phyloP scores from a whole-genome alignment of 2,888 invertebrate genomes.

The Cerceris rybyensis region DNA sequence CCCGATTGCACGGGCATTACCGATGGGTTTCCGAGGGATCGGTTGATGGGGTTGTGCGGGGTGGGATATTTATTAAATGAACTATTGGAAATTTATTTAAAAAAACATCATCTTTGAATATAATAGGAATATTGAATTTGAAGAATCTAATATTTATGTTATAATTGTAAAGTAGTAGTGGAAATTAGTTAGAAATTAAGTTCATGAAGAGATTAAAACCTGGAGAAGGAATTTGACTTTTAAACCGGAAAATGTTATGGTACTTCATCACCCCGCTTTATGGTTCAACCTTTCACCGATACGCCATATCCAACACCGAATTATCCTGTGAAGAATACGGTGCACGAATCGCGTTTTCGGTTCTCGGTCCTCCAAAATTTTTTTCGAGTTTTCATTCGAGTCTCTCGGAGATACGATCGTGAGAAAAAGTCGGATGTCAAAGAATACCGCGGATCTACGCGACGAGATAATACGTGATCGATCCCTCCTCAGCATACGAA shows the following conservation, averaged over 20 bases:
- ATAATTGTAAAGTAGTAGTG: no score
- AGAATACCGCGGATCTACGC: constrained; percentile 66
- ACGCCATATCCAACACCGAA: no score
- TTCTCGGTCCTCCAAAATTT: constrained; percentile 19
- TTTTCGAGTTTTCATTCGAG: constrained; percentile 47
- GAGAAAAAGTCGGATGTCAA: constrained; percentile 53
- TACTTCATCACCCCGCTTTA: no score
- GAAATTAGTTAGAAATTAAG: no score
- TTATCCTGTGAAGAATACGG: no score
- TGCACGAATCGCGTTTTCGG: constrained; percentile 21
- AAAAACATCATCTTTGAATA: no score
- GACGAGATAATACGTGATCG: constrained; percentile 67
- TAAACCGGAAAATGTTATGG: neutral
- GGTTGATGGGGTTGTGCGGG: no score
- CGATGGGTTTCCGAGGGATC: constrained; percentile 15
- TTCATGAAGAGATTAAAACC: no score
- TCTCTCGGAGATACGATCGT: constrained; percentile 52
- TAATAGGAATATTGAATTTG: no score
- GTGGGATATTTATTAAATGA: neutral
- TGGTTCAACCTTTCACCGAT: constrained; percentile 1
- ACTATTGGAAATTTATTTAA: no score
- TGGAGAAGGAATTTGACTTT: no score
- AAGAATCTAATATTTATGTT: no score
- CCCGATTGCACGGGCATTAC: constrained; percentile 68
- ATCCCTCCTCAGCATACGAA: constrained; percentile 57